Conservation (phyloP, 2,888 invertebrate species). For the Drosophila mayaguana region DNA sequence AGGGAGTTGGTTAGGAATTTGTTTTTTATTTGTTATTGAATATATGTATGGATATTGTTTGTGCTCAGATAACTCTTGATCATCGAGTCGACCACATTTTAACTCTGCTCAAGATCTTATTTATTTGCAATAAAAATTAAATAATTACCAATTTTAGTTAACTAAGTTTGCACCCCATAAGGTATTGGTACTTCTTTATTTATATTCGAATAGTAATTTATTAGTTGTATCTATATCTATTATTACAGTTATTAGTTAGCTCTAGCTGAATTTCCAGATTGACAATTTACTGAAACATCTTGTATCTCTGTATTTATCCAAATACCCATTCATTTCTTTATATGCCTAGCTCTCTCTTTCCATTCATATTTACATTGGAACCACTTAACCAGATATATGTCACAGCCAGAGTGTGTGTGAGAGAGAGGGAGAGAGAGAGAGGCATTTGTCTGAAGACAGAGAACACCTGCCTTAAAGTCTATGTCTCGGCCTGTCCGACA, state of each 20-base stretch:
- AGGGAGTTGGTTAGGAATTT: neutral
- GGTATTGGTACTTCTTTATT: no score
- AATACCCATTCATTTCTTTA: neutral
- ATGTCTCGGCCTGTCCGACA: slow-evolving; percentile 11
- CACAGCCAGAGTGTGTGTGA: neutral
- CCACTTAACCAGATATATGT: neutral
- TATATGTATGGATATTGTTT: no score
- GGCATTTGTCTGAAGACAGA: slow-evolving; percentile 12
- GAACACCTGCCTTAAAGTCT: neutral
- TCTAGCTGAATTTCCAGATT: no score
- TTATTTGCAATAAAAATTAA: no score
- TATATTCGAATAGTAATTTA: neutral
- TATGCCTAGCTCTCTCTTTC: neutral
- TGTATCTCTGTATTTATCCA: neutral
- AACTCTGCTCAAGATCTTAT: no score
- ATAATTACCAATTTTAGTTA: no score
- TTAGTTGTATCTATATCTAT: neutral
- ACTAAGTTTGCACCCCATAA: no score
- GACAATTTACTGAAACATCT: no score
- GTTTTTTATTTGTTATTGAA: neutral
- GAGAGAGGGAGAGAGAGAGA: no score
- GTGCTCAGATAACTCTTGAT: neutral
- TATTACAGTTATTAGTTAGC: neutral
- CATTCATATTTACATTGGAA: neutral
- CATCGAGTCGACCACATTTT: no score